Base-by-base conservation (phyloP, 2,888 invertebrate genomes). In the Tipula helvola region DNA sequence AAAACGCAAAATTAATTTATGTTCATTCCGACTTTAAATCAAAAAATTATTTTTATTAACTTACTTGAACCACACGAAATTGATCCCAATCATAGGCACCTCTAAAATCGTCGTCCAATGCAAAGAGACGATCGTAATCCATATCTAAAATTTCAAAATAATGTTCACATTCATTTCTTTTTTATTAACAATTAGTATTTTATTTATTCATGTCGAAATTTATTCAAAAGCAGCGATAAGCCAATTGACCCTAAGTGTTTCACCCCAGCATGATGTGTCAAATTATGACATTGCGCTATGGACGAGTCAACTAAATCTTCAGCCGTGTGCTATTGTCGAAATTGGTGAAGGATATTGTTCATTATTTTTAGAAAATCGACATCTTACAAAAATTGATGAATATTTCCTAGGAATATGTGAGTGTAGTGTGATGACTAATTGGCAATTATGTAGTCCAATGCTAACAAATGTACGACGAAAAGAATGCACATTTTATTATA, bases 331-430 rank as follows among this genome's bases (percentile, higher is more conserved):
- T 42, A 90, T 92, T 87, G 91, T 92, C 13, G 92, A 92, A 88
- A 91, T 92, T 87, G 92, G 92, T 18, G 90, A 92, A 88, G 90
- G 90, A 88, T 91, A 90, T 89, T 92, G 91, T 88, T 91, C 91
- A 85, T 92, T 86, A 12, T 86, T 44, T 44, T 86, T 86, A 47
- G 86, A 86, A 44, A 44, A 47, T 86, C 28, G 5, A 8, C 18
- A 36, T 13, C 13, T 13, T 86, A 47, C 36, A 7, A 87, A 13
- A 87, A 88, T 42, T 86, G 88, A 89, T 83, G 91, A 92, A 88
- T 91, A 91, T 88, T 92, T 92, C 87, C 88, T 92, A 10, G 92
- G 92, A 1, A 89, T 92, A 8, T 92, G 92, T 87, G 90, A 91
- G 83, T 90, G 90, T 85, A 88, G 89, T 2, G 91, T 90, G 0